These are phyloP conservation scores for Antigone vipio DNA, from an alignment of 2,113 vertebrate species.

Conservation along the genomic window DNA sequence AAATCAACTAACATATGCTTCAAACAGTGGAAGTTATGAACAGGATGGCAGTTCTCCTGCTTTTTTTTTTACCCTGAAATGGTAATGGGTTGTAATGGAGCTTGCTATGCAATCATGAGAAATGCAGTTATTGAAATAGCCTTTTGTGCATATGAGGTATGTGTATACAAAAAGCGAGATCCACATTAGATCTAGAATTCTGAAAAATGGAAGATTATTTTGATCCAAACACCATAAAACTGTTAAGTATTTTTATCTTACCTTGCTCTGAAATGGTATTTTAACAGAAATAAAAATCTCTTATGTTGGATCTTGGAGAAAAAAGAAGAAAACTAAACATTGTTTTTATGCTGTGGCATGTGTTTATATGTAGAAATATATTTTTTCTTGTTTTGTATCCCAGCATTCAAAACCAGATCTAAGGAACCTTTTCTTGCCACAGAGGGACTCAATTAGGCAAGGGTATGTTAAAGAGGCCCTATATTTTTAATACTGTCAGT, in stretches of 20 bases:
- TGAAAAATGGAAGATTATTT: neutral
- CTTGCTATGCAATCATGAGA: neutral
- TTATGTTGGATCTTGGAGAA: neutral
- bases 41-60: neutral
- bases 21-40: neutral
- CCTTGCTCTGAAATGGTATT: neutral
- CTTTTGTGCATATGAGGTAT: neutral
- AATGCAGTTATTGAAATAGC: neutral
- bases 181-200: neutral
- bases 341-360: neutral
- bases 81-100: neutral
- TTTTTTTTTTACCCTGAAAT: neutral
- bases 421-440: neutral
- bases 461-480: neutral
- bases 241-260: neutral
- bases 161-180: neutral
- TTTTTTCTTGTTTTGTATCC: neutral
- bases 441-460: neutral
- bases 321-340: neutral
- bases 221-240: neutral
- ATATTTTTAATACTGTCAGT: constrained; percentile 15
- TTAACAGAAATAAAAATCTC: neutral
- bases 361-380: neutral
- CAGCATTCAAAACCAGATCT: neutral
- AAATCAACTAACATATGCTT: neutral